A percentile compares a stretch with the other conserved stretches of the same genome.
Conservation (phyloP, 1,140 invertebrate species). For the Paramacrobiotus metropolitanus region DNA sequence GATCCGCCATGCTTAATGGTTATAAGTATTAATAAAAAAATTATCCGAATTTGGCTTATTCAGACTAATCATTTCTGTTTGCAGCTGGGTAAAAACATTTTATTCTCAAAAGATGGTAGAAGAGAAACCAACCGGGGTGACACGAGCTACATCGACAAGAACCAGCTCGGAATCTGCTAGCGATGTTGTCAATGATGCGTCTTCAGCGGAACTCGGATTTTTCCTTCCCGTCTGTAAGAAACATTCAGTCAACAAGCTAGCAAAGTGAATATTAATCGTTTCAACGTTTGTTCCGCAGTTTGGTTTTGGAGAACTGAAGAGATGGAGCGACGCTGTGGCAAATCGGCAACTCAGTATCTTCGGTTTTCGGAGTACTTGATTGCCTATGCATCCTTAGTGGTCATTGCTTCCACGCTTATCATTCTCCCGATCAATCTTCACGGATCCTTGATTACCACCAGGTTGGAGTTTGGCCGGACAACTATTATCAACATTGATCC, state of each 20-base stretch:
- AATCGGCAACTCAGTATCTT: constrained; percentile 1
- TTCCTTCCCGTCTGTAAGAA: neutral
- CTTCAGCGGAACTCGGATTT: neutral
- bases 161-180: neutral
- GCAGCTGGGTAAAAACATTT: neutral
- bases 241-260: neutral
- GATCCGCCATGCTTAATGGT: neutral
- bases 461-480: neutral
- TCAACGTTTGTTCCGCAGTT: neutral
- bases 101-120: neutral
- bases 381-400: neutral
- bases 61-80: neutral
- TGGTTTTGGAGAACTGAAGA: neutral
- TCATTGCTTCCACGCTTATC: neutral
- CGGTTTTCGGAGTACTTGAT: neutral
- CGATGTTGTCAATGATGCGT: neutral
- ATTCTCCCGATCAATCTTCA: neutral
- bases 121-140: too few relatives aligned
- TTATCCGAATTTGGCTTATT: neutral
- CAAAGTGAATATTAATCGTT: neutral
- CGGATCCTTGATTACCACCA: neutral
- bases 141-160: neutral
- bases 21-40: neutral
- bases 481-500: neutral
- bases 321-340: neutral